A percentile compares a stretch with the other conserved stretches of the same genome.
Conservation (phyloP, 2,113 vertebrate species). For the Shinisaurus crocodilurus region DNA sequence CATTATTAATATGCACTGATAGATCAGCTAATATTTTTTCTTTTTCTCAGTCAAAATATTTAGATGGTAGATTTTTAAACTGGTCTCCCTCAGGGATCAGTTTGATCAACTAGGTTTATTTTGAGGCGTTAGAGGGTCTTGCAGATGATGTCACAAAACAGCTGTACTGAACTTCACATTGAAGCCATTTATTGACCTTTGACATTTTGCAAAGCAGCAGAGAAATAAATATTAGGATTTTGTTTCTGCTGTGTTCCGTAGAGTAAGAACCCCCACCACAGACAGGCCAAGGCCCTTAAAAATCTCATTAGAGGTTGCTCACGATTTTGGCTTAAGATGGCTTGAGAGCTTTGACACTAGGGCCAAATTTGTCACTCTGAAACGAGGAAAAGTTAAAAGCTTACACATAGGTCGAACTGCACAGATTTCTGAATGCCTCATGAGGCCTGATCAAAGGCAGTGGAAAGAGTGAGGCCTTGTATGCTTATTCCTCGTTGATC, state of each 20-base stretch:
- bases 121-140: background rate
- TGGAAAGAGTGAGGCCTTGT: constrained; percentile 1
- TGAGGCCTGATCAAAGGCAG: constrained; percentile 2
- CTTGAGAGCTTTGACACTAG: background rate
- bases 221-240: background rate
- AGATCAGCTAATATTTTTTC: constrained; percentile 8
- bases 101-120: constrained; percentile 1
- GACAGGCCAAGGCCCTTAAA: background rate
- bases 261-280: background rate
- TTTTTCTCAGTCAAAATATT: constrained; percentile 46
- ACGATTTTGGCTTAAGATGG: background rate
- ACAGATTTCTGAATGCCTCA: constrained; percentile 10
- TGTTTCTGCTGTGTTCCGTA: background rate
- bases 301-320: background rate
- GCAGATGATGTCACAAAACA: constrained; percentile 18
- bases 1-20: background rate
- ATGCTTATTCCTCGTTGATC: background rate
- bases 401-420: background rate
- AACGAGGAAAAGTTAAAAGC: background rate
- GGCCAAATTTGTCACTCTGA: background rate
- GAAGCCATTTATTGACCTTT: constrained; percentile 19
- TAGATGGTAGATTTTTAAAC: constrained; percentile 15
- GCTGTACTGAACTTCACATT: background rate
- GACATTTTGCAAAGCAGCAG: background rate
- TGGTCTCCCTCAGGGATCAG: constrained; percentile 6